A percentile compares a stretch with the other conserved stretches of the same genome.
Conservation (phyloP, 2,113 vertebrate species). For the Haemorhous mexicanus region DNA sequence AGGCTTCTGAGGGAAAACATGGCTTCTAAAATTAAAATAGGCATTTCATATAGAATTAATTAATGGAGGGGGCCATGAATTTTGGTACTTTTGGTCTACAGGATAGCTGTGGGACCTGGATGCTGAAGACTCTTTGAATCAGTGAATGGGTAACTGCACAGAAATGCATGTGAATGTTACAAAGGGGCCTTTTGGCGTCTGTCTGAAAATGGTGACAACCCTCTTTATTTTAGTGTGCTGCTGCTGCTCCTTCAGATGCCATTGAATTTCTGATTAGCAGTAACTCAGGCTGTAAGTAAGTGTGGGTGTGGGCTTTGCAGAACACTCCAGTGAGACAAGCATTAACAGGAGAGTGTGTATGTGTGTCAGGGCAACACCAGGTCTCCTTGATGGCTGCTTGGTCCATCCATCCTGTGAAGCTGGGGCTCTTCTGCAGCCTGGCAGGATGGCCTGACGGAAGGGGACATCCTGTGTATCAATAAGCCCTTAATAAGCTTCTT, state of each 20-base stretch:
- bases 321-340: neutral
- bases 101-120: neutral
- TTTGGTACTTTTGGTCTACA: neutral
- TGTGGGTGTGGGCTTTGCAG: neutral
- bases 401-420: rapidly evolving
- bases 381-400: rapidly evolving
- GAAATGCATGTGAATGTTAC: neutral
- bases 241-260: neutral
- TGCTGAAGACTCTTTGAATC: neutral
- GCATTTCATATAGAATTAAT: neutral
- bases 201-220: neutral
- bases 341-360: neutral
- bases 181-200: neutral
- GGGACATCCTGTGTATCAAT: neutral
- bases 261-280: neutral
- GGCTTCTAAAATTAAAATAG: neutral
- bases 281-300: neutral
- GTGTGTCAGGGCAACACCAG: neutral
- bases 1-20: neutral
- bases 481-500: slow-evolving; percentile 47
- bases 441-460: neutral
- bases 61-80: rapidly evolving
- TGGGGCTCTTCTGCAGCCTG: neutral
- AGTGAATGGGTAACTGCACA: neutral
- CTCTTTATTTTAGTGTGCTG: neutral